Base-by-base conservation (phyloP, 2,797 vertebrate species). In the Iguana delicatissima region DNA sequence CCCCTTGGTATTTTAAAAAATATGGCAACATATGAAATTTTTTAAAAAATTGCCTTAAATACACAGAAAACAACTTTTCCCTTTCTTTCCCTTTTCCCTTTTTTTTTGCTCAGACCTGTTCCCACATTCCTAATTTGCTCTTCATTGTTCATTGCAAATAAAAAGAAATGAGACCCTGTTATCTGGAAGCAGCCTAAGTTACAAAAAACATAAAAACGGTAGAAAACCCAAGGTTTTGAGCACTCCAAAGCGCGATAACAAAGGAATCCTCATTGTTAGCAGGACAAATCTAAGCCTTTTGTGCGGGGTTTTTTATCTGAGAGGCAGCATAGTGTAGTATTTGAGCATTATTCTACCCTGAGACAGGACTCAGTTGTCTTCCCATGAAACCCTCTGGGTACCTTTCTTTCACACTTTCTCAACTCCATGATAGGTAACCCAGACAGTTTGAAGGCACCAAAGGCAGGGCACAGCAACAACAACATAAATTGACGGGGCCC, bases 181-280 rank as follows among this genome's bases (percentile, higher is more conserved):
- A 12, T 32, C 74, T 89, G 46, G 55, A 82, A 67, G 5, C 72
- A 84, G 52, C 69, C 72, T 14, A 57, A 64, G 52, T 52, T 67
- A 69, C 9, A n/a, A 89, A 67, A 55, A 92, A 42, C 46, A 80
- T 80, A 84, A 93, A 93, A 89, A 94, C 94, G 93, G 93, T 0
- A 0, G 69, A 32, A 9, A 1, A 87, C 18, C 1, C 6, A 35
- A 29, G 32, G 29, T 5, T 80, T 1, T 46, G 38, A 52, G 42
- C 29, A 29, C 29, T 50, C 29, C 20, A 74, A 55, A 62, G 22
- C 38, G 18, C 20, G 12, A 22, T 10, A 24, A 79, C 22, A 79
- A 73, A 55, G 29, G 20, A 73, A n/a, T n/a, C 42, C 26, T 26
- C 0, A 32, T 85, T 89, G 85, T 94, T 90, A 91, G 91, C 87